Evolutionary conservation across 2,888 invertebrate genomes (phyloP).

Genomic region (Scaptomyza cyrtandrae): DNA sequence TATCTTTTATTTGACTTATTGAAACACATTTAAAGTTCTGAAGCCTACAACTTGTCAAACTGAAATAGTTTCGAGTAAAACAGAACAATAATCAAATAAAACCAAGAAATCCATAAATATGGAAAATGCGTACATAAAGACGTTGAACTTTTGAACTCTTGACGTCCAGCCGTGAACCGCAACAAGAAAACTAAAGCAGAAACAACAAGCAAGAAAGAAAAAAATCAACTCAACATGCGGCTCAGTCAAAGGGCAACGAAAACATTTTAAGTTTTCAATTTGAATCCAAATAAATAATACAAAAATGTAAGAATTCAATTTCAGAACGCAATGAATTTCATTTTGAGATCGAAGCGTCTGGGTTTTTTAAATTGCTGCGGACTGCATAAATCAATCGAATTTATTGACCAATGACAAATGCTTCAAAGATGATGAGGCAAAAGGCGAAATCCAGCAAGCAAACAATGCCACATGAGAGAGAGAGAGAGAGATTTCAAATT

Average conservation of each 20-base stretch:
- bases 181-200: constrained; percentile 23
- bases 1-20: too few species aligned
- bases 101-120: constrained; percentile 53
- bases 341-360: constrained; percentile 40
- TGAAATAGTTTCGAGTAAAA: background rate
- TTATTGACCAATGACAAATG: constrained; percentile 81
- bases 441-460: constrained; percentile 48
- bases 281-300: constrained; percentile 56
- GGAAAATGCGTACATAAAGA: constrained; percentile 57
- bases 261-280: constrained; percentile 55
- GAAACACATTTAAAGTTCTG: background rate
- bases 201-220: too few species aligned
- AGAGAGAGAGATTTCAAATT: constrained; percentile 51
- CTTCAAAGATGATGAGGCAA: constrained; percentile 32
- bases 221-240: constrained; percentile 24
- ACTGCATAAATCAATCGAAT: constrained; percentile 80
- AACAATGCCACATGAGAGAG: constrained; percentile 43
- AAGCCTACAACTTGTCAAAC: background rate
- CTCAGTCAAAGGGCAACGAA: constrained; percentile 45
- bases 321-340: constrained; percentile 34
- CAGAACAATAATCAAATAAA: background rate
- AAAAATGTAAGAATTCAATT: constrained; percentile 65
- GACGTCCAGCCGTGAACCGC: constrained; percentile 56
- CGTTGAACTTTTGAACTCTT: constrained; percentile 71
- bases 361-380: constrained; percentile 60